A percentile compares a stretch with the other conserved stretches of the same genome.
Evolutionary conservation across 2,888 invertebrate species (phyloP).

Genomic region (Venusia cambrica): DNA sequence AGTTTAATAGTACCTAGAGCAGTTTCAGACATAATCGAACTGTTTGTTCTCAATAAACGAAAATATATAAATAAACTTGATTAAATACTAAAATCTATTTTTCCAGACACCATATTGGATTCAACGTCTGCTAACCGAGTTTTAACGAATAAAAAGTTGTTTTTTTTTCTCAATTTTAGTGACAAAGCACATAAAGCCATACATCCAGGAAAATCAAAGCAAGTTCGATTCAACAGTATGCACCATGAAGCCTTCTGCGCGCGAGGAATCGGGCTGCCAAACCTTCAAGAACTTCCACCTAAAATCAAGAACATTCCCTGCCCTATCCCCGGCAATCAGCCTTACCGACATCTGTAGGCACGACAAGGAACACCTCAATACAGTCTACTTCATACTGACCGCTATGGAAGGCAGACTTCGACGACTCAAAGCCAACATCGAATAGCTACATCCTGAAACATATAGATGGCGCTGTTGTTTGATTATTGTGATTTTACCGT

Average conservation of each 20-base stretch:
- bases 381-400: slow-evolving; percentile 54
- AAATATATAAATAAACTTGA: no score
- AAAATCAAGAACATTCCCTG: slow-evolving; percentile 20
- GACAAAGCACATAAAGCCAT: slow-evolving; percentile 39
- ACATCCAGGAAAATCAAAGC: slow-evolving; percentile 16
- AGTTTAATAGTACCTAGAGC: no score
- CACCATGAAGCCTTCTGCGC: slow-evolving; percentile 61
- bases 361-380: slow-evolving; percentile 51
- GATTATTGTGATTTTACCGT: no score
- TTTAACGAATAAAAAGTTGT: no score
- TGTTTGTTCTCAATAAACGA: no score
- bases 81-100: no score
- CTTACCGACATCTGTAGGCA: slow-evolving; percentile 49
- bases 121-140: no score
- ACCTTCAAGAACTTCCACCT: slow-evolving; percentile 30
- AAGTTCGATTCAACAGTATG: slow-evolving; percentile 38
- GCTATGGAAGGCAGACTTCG: slow-evolving; percentile 66
- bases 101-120: no score
- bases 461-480: no score
- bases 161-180: slow-evolving; percentile 45
- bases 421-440: slow-evolving; percentile 47
- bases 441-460: no score
- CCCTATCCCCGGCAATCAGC: slow-evolving; percentile 42
- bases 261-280: slow-evolving; percentile 45
- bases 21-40: no score